Evolutionary conservation across 2,888 invertebrate species (phyloP), one percentile per base, ranked within the genome.

Genomic region (Drosophila fungiperda): DNA sequence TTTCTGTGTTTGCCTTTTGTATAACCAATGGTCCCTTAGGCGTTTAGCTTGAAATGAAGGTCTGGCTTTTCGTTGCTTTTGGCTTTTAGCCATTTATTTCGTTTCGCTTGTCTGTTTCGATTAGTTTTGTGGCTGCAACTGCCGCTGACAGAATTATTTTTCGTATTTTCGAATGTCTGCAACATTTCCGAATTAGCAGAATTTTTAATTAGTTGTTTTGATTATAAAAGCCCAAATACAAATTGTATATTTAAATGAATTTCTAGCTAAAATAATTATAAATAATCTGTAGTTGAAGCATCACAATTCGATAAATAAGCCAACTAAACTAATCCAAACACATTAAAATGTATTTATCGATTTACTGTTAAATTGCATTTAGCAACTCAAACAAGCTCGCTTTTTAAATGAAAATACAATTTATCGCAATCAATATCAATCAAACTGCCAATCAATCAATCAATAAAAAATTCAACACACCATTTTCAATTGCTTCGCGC

Each of bases 401-500:
- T 26, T 49, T 12, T 48, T 7, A 29, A 66, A 42, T 23, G 5
- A 48, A 55, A 68, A 23, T 23, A 17, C 36, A 48, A 53, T 68
- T 60, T 40, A 8, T 5, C 20, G 20, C 33, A 38, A 23, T 45
- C 20, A 15, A 69, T 57, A 15, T 45, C 12, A 23, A 69, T 60
- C 60, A 42, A 55, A 38, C 42, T 75, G 57, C 4, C 53, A 69
- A 58, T 58, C 67, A 74, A 74, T 68, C 75, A 78, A 58, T 72
- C 78, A 73, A 62, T 61, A 61, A 29, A 48, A 50, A 38, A 38
- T 53, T 49, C 33, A 49, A 42, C 54, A 57, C 40, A 29, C 36
- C 17, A 61, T 68, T 80, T 80, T 59, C 83, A 85, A 82, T 82
- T 74, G 83, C 52, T 70, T 80, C 66, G 72, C 42, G 12, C 29